phyloP scores from a whole-genome alignment of 1,140 invertebrate species.

The Diuraphis noxia region DNA sequence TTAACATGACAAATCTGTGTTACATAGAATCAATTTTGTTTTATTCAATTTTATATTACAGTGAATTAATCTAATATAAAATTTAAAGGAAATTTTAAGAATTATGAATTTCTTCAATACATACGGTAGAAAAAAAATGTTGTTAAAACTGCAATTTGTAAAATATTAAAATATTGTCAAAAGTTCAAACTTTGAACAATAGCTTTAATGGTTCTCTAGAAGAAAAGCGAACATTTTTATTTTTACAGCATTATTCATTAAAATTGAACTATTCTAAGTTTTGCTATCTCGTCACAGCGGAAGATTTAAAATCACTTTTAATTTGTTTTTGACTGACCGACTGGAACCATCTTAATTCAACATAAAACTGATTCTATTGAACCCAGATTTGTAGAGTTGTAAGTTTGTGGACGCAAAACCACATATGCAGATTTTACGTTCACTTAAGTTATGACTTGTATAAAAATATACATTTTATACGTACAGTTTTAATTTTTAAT shows the following conservation, averaged over 20 bases:
- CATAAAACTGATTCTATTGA: not conserved
- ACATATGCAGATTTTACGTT: not conserved
- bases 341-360: not conserved
- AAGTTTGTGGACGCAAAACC: not conserved
- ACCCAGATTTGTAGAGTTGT: not conserved
- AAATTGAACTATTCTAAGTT: not conserved
- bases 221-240: not conserved
- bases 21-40: not conserved
- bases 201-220: no score
- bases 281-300: not conserved
- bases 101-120: no score
- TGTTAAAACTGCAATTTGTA: no score
- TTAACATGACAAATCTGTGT: not conserved
- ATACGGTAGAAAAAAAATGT: no score
- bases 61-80: not conserved
- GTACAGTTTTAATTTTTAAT: constrained; percentile 48
- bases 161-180: no score
- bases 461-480: constrained; percentile 2
- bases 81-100: not conserved
- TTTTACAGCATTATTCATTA: constrained; percentile 5
- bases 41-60: not conserved
- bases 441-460: not conserved
- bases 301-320: not conserved
- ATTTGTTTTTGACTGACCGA: not conserved
- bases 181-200: no score